These are phyloP conservation scores for Helleia helle DNA, from an alignment of 2,888 invertebrate species.

Conservation along the genomic window DNA sequence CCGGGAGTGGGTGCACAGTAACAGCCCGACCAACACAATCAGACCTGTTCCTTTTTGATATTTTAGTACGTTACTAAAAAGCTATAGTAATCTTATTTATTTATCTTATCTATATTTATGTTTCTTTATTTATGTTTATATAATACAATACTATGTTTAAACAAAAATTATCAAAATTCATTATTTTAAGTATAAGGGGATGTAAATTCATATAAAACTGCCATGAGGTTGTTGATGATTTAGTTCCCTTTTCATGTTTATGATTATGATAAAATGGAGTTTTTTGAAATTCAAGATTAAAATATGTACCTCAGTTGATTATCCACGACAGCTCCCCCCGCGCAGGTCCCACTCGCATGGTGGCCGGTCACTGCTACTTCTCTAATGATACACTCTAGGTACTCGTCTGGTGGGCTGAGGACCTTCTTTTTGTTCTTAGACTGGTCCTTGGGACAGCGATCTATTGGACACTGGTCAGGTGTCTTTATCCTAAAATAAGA, in stretches of 20 bases:
- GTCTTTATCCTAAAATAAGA: slow-evolving; percentile 20
- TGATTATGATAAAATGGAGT: too few relatives aligned
- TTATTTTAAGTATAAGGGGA: too few relatives aligned
- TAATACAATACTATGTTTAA: too few relatives aligned
- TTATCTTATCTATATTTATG: too few relatives aligned
- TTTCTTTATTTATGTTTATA: neutral
- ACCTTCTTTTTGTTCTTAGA: slow-evolving; percentile 19
- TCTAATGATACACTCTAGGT: slow-evolving; percentile 77
- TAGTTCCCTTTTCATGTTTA: too few relatives aligned
- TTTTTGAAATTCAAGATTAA: neutral
- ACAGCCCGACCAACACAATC: slow-evolving; percentile 81
- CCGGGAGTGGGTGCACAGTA: slow-evolving; percentile 93
- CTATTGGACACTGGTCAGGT: neutral
- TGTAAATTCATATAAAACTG: too few relatives aligned
- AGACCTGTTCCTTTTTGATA: slow-evolving; percentile 58
- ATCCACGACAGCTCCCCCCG: slow-evolving; percentile 85
- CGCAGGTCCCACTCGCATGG: slow-evolving; percentile 86
- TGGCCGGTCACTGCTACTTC: slow-evolving; percentile 81
- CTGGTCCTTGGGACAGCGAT: neutral
- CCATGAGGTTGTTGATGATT: neutral
- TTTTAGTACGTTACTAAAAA: too few relatives aligned
- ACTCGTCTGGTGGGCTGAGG: slow-evolving; percentile 58
- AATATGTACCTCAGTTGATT: slow-evolving; percentile 70
- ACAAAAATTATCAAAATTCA: too few relatives aligned
- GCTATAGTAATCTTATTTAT: too few relatives aligned